Evolutionary conservation across 2,797 vertebrate species (phyloP), one percentile per base, ranked within the genome.

Genomic region (Cynodonichthys magdalenae): DNA sequence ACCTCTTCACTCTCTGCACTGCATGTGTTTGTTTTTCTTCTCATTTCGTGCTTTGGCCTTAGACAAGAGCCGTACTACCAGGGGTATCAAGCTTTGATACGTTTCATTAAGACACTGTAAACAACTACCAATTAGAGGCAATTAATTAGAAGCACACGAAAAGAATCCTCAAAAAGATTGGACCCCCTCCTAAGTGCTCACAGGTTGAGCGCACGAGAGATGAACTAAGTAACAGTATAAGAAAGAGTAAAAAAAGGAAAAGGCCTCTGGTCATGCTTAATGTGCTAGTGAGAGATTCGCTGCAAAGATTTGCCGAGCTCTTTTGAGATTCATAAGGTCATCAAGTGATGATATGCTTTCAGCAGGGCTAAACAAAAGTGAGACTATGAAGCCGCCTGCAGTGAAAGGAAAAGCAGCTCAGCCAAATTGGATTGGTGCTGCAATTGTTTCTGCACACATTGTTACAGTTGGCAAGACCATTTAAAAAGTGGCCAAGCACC

Each of bases 101-200:
- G 74, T 80, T 84, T 91, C 84, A 91, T 92, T 87, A 90, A 77
- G 57, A 66, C 77, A 81, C 76, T 19, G 27, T 71, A 89, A 91
- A 92, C 90, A 91, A 78, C 83, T 80, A 68, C 87, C 91, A 83
- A 93, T 93, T 90, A 86, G 76, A 74, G 44, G 18, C 77, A 82
- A 91, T 90, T 88, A 82, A 90, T 90, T 86, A 81, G 62, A 60
- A 50, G 75, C 63, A 75, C 68, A 76, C 85, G 72, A 86, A 89
- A 86, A 89, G 79, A 87, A 82, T 82, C 78, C 74, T 77, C 5
- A 31, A 52, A 46, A 89, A 84, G 53, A 20, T 86, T 85, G 75
- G 45, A 67, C 11, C 15, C 59, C 75, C 75, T 81, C 69, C 69
- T 80, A 86, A 71, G 85, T 27, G 8, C 54, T 66, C 18, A 46